Evolutionary conservation across 2,113 vertebrate genomes (phyloP), one percentile per base, ranked within the genome.

Genomic region (Ursus arctos): DNA sequence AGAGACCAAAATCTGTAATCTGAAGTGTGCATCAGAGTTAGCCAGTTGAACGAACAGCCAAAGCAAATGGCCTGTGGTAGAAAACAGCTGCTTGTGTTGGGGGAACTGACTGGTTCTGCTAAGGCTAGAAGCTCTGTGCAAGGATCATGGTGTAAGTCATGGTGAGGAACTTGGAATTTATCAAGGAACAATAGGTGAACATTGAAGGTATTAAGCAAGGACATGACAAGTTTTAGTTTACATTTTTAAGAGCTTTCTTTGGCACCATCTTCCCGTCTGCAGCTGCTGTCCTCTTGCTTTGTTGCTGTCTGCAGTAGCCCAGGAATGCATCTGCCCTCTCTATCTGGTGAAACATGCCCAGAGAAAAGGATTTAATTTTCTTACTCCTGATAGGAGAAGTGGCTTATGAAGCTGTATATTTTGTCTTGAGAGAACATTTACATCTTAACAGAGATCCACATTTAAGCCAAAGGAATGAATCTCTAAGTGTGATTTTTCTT

Each of bases 391-490:
- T 76, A 57, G 69, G 16, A 16, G 47, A 61, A 71, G 69, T 88
- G 76, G 21, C 33, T 24, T 28, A 53, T 43, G 84, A 79, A 72
- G 18, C 5, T 82, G 80, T 31, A 1, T 82, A 24, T 40, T 77
- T 93, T 24, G n/a, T 79, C 36, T 77, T 63, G 72, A 88, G 72
- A 82, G 71, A 69, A 89, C 40, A 89, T 33, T 85, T 57, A 43
- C 15, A 43, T 95, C 88, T 97, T 89, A 79, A 81, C 18, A 57
- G 21, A 77, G 51, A n/a, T 71, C 4, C 43, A 87, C 28, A 31
- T 77, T 96, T 82, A 72, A 91, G 61, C 77, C 89, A 91, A 85
- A 69, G 72, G 55, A 89, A 53, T 72, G 63, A 74, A 57, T n/a
- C 21, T 91, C 69, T 88, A 59, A 36, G n/a, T 72, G 28, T 95